phyloP scores from a whole-genome alignment of 2,113 vertebrate genomes.

The Fulica atra region DNA sequence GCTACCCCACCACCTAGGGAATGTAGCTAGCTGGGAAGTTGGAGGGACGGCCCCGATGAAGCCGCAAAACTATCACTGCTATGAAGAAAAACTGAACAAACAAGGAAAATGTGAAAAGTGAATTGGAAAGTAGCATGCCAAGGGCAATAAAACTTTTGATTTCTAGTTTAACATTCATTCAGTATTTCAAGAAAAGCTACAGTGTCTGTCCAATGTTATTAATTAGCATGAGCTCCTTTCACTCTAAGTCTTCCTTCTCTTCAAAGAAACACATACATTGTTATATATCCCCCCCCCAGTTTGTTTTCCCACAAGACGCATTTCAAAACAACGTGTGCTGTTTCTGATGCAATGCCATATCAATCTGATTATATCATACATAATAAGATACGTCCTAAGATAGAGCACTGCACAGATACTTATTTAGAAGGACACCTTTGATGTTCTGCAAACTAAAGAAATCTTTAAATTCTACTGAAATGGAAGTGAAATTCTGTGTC shows the following conservation, averaged over 20 bases:
- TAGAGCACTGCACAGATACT: constrained; percentile 44
- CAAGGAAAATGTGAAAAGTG: constrained; percentile 24
- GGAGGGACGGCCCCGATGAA: background rate
- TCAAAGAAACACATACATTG: constrained; percentile 24
- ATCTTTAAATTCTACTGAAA: constrained; percentile 54
- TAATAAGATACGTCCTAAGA: constrained; percentile 50
- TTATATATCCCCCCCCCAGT: background rate
- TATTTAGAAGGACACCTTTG: constrained; percentile 70
- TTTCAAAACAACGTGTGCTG: constrained; percentile 61
- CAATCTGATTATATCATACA: constrained; percentile 59
- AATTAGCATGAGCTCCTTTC: constrained; percentile 57
- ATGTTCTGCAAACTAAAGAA: constrained; percentile 47
- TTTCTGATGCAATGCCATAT: constrained; percentile 38
- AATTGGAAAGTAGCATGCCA: constrained; percentile 24
- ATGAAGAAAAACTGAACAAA: constrained; percentile 27
- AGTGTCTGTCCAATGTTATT: constrained; percentile 26
- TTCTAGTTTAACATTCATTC: constrained; percentile 51
- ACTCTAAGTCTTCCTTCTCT: constrained; percentile 10
- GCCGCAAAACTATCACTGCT: background rate
- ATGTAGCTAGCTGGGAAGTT: background rate
- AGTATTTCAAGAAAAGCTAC: constrained; percentile 49
- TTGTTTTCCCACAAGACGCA: constrained; percentile 52
- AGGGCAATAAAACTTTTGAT: constrained; percentile 57
- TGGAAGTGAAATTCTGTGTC: constrained; percentile 55
- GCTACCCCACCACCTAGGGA: accelerated